Conservation (phyloP, 2,797 vertebrate species). For the Lophius americanus region DNA sequence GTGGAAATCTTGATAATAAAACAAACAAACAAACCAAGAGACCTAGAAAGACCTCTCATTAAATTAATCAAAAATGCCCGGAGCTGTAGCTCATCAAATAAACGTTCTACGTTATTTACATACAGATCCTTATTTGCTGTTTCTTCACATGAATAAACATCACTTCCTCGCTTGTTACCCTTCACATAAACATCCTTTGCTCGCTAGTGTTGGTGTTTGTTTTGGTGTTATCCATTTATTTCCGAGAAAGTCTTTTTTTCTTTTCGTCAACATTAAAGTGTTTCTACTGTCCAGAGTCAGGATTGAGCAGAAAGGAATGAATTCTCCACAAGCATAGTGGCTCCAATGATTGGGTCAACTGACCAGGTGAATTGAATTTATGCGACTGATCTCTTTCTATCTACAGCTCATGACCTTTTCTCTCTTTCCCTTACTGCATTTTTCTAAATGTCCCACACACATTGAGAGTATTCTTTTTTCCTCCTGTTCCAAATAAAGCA, state of each 20-base stretch:
- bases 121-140: slow-evolving; percentile 51
- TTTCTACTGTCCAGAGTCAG: slow-evolving; percentile 61
- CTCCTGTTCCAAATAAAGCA: neutral
- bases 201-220: slow-evolving; percentile 56
- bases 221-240: slow-evolving; percentile 61
- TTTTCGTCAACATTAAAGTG: slow-evolving; percentile 38
- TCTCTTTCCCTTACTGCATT: neutral
- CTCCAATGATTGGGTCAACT: slow-evolving; percentile 55
- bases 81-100: slow-evolving; percentile 42
- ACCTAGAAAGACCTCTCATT: slow-evolving; percentile 35
- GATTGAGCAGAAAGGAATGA: slow-evolving; percentile 48
- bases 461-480: neutral
- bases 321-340: slow-evolving; percentile 50
- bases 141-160: slow-evolving; percentile 14
- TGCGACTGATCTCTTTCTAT: slow-evolving; percentile 39
- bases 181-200: slow-evolving; percentile 37
- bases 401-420: slow-evolving; percentile 11
- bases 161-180: neutral
- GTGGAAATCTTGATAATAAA: no score
- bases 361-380: slow-evolving; percentile 60
- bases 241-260: slow-evolving; percentile 23
- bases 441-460: neutral
- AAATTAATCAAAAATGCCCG: slow-evolving; percentile 47
- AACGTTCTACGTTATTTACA: slow-evolving; percentile 54
- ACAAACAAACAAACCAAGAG: slow-evolving; percentile 6